These are phyloP conservation scores for Thaumatotibia leucotreta DNA, from an alignment of 1,140 invertebrate species.

Conservation along the genomic window DNA sequence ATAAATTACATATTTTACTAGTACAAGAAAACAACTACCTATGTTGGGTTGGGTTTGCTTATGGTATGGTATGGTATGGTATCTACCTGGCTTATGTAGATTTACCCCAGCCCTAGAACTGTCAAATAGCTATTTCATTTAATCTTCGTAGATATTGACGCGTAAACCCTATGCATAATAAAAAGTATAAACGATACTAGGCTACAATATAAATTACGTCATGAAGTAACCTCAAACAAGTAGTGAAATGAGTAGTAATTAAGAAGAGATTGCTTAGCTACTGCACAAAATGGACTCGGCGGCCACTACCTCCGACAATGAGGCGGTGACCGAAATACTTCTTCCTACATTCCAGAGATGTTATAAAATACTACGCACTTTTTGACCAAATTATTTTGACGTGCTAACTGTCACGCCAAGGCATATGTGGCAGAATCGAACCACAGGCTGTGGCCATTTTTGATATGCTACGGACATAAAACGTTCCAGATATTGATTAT, in stretches of 20 bases:
- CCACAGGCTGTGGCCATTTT: slow-evolving; percentile 56
- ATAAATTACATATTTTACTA: too few species aligned
- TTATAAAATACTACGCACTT: slow-evolving; percentile 44
- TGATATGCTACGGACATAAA: slow-evolving; percentile 39
- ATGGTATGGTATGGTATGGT: neutral
- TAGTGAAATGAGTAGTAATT: slow-evolving; percentile 27
- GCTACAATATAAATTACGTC: slow-evolving; percentile 56
- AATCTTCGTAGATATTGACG: neutral
- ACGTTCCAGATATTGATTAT: slow-evolving; percentile 57
- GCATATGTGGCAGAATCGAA: slow-evolving; percentile 67
- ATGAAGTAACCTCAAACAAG: slow-evolving; percentile 56
- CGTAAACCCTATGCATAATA: neutral
- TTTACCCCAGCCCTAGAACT: neutral
- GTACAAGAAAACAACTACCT: too few species aligned
- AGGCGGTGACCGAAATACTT: neutral
- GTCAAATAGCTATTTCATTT: neutral
- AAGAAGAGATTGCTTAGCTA: slow-evolving; percentile 8
- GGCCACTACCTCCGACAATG: neutral
- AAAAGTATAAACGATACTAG: slow-evolving; percentile 19
- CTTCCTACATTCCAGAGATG: neutral
- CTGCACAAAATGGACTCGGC: slow-evolving; percentile 12
- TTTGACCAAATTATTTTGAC: slow-evolving; percentile 56
- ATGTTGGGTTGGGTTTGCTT: neutral
- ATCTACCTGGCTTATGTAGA: neutral
- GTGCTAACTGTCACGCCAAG: slow-evolving; percentile 63